Evolutionary conservation across 2,888 invertebrate species (phyloP).

Genomic region (Bombylius major): DNA sequence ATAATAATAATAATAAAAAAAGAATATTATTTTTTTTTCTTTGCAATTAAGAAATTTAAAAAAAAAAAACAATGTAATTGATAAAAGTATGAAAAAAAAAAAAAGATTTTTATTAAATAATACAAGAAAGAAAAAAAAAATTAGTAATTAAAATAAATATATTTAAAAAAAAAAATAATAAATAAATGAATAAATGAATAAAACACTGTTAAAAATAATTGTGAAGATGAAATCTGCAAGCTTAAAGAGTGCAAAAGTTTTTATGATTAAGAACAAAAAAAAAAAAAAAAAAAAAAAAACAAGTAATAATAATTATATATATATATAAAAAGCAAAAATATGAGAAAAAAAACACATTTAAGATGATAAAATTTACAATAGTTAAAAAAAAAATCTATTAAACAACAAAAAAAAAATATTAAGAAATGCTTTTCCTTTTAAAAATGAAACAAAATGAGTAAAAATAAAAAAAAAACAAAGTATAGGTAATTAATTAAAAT

Average conservation of each 20-base stretch:
- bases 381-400: background rate
- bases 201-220: background rate
- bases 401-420: conserved; percentile 3
- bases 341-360: conserved; percentile 3
- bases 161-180: background rate
- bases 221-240: conserved; percentile 16
- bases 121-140: too few species aligned
- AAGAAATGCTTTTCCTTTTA: conserved; percentile 11
- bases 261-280: conserved; percentile 19
- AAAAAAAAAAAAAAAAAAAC: conserved; percentile 15
- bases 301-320: conserved; percentile 9
- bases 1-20: background rate
- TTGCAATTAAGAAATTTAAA: conserved; percentile 7
- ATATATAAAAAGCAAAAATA: conserved; percentile 7
- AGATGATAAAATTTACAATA: background rate
- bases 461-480: conserved; percentile 5
- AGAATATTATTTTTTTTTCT: conserved; percentile 6
- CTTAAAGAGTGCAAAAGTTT: conserved; percentile 20
- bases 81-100: too few species aligned
- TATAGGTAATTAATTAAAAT: background rate
- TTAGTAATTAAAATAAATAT: too few species aligned
- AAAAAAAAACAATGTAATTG: conserved; percentile 9
- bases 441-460: conserved; percentile 5
- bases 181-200: background rate
- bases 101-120: too few species aligned